Conservation (phyloP, 2,113 vertebrate genomes). For the Rynchops niger region DNA sequence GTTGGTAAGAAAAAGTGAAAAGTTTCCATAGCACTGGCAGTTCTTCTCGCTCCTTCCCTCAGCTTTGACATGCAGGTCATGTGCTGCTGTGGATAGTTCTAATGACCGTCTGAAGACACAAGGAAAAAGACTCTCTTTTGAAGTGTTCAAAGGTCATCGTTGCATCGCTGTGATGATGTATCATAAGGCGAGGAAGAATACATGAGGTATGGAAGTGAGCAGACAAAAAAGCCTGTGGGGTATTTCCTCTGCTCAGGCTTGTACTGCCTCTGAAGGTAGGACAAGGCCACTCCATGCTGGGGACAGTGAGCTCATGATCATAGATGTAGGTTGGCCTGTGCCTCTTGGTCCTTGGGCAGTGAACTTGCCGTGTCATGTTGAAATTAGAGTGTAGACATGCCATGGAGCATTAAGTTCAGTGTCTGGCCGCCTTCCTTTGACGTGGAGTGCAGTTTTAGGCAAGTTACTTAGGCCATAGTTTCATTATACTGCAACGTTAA, state of each 20-base stretch:
- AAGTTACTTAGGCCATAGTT: not conserved
- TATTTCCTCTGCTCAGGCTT: not conserved
- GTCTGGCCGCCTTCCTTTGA: conserved; percentile 6
- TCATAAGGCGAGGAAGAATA: not conserved
- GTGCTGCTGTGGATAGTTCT: not conserved
- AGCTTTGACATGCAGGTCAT: not conserved
- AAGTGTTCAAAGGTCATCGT: not conserved
- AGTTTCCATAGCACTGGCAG: not conserved
- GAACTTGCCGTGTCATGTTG: conserved; percentile 31
- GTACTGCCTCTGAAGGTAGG: not conserved
- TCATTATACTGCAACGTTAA: conserved; percentile 31
- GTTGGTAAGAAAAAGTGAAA: not conserved
- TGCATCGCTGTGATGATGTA: not conserved
- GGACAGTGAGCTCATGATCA: not conserved
- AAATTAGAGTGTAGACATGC: conserved; percentile 23
- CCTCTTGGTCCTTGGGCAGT: not conserved
- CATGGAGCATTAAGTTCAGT: not conserved
- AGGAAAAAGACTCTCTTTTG: not conserved
- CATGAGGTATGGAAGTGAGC: not conserved
- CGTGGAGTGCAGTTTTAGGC: not conserved
- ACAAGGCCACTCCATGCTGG: not conserved
- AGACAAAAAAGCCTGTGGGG: not conserved
- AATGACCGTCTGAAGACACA: not conserved
- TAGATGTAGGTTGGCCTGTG: not conserved
- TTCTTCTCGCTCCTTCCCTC: not conserved